These are phyloP conservation scores for Mesochorus sp. DNA, from an alignment of 2,888 invertebrate species.

Conservation along the genomic window DNA sequence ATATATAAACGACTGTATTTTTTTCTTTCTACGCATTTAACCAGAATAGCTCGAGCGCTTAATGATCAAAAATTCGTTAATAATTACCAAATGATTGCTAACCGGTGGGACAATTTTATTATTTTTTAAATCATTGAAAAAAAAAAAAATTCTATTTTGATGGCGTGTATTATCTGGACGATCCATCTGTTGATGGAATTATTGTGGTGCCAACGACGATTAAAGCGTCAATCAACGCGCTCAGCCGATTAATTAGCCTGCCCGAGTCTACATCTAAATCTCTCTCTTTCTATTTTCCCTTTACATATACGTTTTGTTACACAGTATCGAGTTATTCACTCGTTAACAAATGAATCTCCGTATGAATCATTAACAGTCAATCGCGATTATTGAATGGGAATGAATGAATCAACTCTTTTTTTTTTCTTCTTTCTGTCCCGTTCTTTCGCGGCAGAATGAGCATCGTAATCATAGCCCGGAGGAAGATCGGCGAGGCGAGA, in stretches of 20 bases:
- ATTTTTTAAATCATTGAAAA: not conserved
- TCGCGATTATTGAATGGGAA: slow-evolving; percentile 38
- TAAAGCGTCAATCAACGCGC: not conserved
- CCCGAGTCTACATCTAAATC: too few relatives aligned
- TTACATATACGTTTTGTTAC: slow-evolving; percentile 9
- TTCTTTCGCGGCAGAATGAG: slow-evolving; percentile 45
- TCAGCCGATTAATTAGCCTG: slow-evolving; percentile 16
- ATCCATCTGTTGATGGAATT: not conserved
- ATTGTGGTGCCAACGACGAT: not conserved
- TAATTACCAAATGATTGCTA: too few relatives aligned
- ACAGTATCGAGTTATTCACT: slow-evolving; percentile 38
- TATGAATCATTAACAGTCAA: slow-evolving; percentile 33
- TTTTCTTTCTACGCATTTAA: too few relatives aligned
- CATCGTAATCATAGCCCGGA: slow-evolving; percentile 40
- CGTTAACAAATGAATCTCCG: slow-evolving; percentile 43
- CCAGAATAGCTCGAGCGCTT: too few relatives aligned
- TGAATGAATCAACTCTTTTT: slow-evolving; percentile 54
- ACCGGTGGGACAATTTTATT: too few relatives aligned
- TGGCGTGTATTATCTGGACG: not conserved
- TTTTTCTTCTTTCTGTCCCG: slow-evolving; percentile 1
- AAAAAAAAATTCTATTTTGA: not conserved
- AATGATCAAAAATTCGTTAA: too few relatives aligned
- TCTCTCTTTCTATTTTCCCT: not conserved
- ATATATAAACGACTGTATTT: too few relatives aligned
- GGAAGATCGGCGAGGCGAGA: slow-evolving; percentile 51